phyloP scores from a whole-genome alignment of 2,888 invertebrate species.

The Ypsolopha sequella region DNA sequence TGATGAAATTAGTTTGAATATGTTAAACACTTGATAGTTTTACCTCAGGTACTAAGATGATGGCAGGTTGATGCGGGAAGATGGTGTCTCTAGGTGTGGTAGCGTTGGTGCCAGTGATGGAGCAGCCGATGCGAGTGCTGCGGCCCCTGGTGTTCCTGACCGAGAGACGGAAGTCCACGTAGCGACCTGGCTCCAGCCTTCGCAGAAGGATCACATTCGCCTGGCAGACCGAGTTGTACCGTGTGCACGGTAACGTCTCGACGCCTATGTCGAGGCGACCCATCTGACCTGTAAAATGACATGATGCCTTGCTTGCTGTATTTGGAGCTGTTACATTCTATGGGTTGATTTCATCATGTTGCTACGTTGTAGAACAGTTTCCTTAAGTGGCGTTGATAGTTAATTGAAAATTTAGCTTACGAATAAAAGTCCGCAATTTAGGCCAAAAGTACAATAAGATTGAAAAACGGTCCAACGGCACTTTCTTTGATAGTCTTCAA shows the following conservation, averaged over 20 bases:
- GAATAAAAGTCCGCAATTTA: too few relatives aligned
- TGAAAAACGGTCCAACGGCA: too few relatives aligned
- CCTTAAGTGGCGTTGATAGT: too few relatives aligned
- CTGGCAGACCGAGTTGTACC: slow-evolving; percentile 90
- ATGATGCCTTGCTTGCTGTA: slow-evolving; percentile 1
- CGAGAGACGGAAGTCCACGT: slow-evolving; percentile 83
- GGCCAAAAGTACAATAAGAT: too few relatives aligned
- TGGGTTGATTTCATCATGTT: too few relatives aligned
- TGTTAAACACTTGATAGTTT: slow-evolving; percentile 16
- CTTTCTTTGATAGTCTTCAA: too few relatives aligned
- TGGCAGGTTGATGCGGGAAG: slow-evolving; percentile 84
- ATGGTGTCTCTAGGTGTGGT: slow-evolving; percentile 86
- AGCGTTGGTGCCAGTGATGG: slow-evolving; percentile 86
- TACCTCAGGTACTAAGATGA: slow-evolving; percentile 83
- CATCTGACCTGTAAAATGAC: slow-evolving; percentile 66
- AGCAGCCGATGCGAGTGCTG: slow-evolving; percentile 80
- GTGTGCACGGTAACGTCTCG: slow-evolving; percentile 86
- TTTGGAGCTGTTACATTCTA: not conserved
- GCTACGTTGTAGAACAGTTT: too few relatives aligned
- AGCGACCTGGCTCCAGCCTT: slow-evolving; percentile 83
- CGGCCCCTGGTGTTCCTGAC: slow-evolving; percentile 84
- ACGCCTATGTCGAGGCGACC: slow-evolving; percentile 83
- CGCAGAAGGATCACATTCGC: slow-evolving; percentile 86
- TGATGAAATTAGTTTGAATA: too few relatives aligned
- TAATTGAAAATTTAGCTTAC: too few relatives aligned